A percentile compares a stretch with the other conserved stretches of the same genome.
These are phyloP conservation scores for Lordiphosa andalusiaca DNA, from an alignment of 2,888 invertebrate species.

Conservation along the genomic window DNA sequence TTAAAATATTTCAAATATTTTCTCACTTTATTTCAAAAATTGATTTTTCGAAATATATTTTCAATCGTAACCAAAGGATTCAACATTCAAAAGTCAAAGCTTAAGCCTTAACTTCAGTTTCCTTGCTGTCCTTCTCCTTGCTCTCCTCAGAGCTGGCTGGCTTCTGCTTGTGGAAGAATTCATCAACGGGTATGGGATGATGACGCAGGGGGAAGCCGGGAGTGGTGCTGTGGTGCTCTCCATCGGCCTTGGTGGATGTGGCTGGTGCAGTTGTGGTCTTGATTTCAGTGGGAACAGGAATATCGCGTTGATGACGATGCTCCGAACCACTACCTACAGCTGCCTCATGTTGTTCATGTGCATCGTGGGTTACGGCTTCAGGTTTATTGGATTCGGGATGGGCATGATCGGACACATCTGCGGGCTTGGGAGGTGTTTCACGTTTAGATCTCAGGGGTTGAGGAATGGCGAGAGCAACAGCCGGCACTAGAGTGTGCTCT, in stretches of 20 bases:
- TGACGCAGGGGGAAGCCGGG: constrained; percentile 41
- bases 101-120: constrained; percentile 9
- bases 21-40: no score
- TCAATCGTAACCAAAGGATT: no score
- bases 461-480: neutral
- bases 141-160: constrained; percentile 39
- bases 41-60: no score
- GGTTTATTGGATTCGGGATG: constrained; percentile 5
- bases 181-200: constrained; percentile 72
- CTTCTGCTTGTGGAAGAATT: constrained; percentile 61
- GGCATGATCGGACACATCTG: constrained; percentile 1
- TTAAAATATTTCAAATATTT: no score
- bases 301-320: constrained; percentile 60
- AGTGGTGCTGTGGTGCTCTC: constrained; percentile 19
- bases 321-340: neutral
- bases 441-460: constrained; percentile 1
- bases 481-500: neutral
- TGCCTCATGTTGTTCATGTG: neutral
- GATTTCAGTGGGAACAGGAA: constrained; percentile 74
- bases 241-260: constrained; percentile 16
- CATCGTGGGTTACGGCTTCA: neutral
- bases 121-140: constrained; percentile 33
- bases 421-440: constrained; percentile 23
- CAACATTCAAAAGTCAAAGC: no score
- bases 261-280: constrained; percentile 37